These are phyloP conservation scores for Physocephala rufipes DNA, from an alignment of 2,888 invertebrate species.

Conservation along the genomic window DNA sequence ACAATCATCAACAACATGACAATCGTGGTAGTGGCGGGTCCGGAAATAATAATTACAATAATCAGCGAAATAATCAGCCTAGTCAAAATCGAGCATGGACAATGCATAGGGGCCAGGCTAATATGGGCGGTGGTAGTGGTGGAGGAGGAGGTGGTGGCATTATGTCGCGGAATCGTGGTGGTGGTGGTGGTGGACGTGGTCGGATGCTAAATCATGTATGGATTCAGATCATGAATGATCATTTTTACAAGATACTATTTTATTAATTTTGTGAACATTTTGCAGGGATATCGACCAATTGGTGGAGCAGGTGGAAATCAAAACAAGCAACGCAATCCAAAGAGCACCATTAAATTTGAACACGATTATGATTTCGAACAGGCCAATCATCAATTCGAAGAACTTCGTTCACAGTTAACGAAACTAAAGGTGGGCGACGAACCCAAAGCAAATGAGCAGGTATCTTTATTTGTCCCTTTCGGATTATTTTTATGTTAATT, in stretches of 20 bases:
- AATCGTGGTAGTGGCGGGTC: background rate
- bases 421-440: slow-evolving; percentile 80
- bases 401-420: slow-evolving; percentile 84
- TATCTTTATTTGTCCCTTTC: slow-evolving; percentile 50
- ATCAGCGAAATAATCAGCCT: slow-evolving; percentile 60
- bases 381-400: slow-evolving; percentile 96
- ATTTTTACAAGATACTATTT: background rate
- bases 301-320: slow-evolving; percentile 65
- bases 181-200: slow-evolving; percentile 62
- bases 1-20: slow-evolving; percentile 55
- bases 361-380: slow-evolving; percentile 99
- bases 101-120: slow-evolving; percentile 53
- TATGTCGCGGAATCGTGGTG: slow-evolving; percentile 52
- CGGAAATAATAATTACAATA: slow-evolving; percentile 53
- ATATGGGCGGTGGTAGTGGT: slow-evolving; percentile 32
- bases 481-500: slow-evolving; percentile 37
- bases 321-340: slow-evolving; percentile 66
- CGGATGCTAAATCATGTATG: slow-evolving; percentile 53
- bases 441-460: slow-evolving; percentile 67
- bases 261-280: background rate
- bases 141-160: slow-evolving; percentile 46
- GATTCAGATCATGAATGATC: no score
- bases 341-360: slow-evolving; percentile 88
- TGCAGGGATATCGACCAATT: slow-evolving; percentile 66
- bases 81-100: slow-evolving; percentile 59